Percentiles rank a stretch among this genome's conserved stretches.
phyloP scores from a whole-genome alignment of 2,797 vertebrate genomes.

The Acipenser ruthenus region DNA sequence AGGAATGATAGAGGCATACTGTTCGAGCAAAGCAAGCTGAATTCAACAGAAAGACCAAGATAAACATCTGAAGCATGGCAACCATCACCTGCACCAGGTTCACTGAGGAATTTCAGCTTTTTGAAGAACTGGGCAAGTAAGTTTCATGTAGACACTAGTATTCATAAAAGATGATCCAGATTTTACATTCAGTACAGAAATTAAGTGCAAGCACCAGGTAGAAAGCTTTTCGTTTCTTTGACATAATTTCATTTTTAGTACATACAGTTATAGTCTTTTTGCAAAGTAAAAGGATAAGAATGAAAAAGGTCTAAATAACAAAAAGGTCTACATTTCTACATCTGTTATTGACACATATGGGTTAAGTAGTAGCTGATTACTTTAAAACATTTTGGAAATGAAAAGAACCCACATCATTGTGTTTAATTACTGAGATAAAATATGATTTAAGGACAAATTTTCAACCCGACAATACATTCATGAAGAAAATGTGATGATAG shows the following conservation, averaged over 20 bases:
- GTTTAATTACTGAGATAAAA: no score
- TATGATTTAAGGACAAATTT: no score
- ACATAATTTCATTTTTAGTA: not conserved
- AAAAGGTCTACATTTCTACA: not conserved
- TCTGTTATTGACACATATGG: no score
- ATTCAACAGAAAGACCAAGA: slow-evolving; percentile 8
- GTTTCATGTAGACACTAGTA: slow-evolving; percentile 38
- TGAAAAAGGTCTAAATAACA: not conserved
- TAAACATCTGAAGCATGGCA: slow-evolving; percentile 65
- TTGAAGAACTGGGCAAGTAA: slow-evolving; percentile 97
- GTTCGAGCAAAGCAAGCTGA: slow-evolving; percentile 5
- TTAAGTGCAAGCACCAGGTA: not conserved
- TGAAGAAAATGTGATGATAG: no score
- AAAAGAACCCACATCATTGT: no score
- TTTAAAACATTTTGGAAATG: no score
- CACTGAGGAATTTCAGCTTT: slow-evolving; percentile 96
- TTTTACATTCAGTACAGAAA: not conserved
- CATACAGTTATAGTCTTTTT: not conserved
- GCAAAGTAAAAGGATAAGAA: not conserved
- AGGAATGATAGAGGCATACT: slow-evolving; percentile 19
- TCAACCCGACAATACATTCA: no score
- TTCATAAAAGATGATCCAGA: not conserved
- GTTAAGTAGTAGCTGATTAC: no score
- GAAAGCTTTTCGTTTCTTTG: not conserved
- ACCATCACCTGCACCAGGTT: slow-evolving; percentile 97